A percentile compares a stretch with the other conserved stretches of the same genome.
Conservation (phyloP, 2,888 invertebrate genomes). For the Acanthopleura granulata region DNA sequence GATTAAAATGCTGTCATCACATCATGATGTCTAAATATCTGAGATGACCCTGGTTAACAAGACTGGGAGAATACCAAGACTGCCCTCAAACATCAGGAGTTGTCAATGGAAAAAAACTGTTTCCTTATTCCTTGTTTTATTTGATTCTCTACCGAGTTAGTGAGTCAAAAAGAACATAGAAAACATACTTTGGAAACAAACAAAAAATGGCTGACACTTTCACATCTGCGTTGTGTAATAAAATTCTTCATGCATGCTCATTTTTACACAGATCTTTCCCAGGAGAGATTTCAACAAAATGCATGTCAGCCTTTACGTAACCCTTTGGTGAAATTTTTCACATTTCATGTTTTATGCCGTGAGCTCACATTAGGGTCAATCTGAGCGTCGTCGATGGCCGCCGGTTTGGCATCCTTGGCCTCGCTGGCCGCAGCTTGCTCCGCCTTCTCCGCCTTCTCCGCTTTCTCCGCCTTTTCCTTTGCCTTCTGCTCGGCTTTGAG, state of each 20-base stretch:
- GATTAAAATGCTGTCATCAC: too few species aligned
- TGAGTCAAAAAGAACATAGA: background rate
- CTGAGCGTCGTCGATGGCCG: constrained; percentile 77
- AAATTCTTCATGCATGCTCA: background rate
- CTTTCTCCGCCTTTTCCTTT: constrained; percentile 88
- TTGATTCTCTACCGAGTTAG: too few species aligned
- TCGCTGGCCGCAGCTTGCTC: constrained; percentile 37
- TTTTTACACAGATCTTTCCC: background rate
- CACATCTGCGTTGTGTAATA: background rate
- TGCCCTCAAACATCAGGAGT: too few species aligned
- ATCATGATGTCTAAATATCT: too few species aligned
- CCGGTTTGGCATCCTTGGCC: constrained; percentile 23
- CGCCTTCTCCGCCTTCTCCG: constrained; percentile 65
- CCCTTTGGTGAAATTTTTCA: background rate
- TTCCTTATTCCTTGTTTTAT: too few species aligned
- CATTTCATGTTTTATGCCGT: background rate
- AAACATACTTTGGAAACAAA: background rate
- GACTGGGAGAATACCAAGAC: too few species aligned
- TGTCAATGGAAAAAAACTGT: too few species aligned
- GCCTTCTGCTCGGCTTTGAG: constrained; percentile 93
- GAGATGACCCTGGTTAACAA: too few species aligned
- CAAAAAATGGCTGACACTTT: background rate
- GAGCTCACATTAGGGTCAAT: constrained; percentile 86
- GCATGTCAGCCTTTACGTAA: too few species aligned
- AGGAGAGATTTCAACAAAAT: background rate